Conservation (phyloP, 2,797 vertebrate genomes). For the Merluccius polli region DNA sequence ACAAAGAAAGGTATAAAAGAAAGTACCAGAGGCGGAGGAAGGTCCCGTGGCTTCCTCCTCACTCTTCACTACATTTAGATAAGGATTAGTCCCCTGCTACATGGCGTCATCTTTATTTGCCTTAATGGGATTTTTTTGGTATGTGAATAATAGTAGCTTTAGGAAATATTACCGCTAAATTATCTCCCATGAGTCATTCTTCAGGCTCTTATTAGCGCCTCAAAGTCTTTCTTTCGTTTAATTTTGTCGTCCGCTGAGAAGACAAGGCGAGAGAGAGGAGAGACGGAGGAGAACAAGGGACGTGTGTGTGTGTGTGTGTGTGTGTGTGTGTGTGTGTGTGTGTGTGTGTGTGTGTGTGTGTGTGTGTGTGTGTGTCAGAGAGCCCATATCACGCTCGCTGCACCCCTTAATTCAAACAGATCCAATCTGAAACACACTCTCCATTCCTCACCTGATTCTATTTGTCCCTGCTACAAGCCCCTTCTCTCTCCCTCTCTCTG, state of each 20-base stretch:
- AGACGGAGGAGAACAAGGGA: slow-evolving; percentile 1
- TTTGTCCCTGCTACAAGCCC: not conserved
- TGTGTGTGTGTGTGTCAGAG: not conserved
- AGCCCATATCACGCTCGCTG: not conserved
- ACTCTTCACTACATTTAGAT: slow-evolving; percentile 31
- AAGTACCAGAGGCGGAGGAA: not conserved
- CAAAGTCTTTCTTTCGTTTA: slow-evolving; percentile 32
- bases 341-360: too few relatives aligned
- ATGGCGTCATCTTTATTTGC: slow-evolving; percentile 53
- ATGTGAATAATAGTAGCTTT: slow-evolving; percentile 35
- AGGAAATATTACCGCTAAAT: slow-evolving; percentile 50
- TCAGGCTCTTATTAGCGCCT: slow-evolving; percentile 57
- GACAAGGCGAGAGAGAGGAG: slow-evolving; percentile 23
- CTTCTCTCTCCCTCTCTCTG: slow-evolving; percentile 1
- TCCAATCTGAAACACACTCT: slow-evolving; percentile 3
- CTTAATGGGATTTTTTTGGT: slow-evolving; percentile 37
- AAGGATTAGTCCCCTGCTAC: slow-evolving; percentile 42
- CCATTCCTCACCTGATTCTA: not conserved
- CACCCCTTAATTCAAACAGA: slow-evolving; percentile 1
- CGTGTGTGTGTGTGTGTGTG: not conserved
- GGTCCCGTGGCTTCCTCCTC: not conserved
- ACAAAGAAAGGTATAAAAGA: not conserved
- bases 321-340: too few relatives aligned
- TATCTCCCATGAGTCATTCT: slow-evolving; percentile 51
- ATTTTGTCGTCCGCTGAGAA: slow-evolving; percentile 18